Base-by-base conservation (phyloP, 2,113 vertebrate species). In the Hepsetus odoe region DNA sequence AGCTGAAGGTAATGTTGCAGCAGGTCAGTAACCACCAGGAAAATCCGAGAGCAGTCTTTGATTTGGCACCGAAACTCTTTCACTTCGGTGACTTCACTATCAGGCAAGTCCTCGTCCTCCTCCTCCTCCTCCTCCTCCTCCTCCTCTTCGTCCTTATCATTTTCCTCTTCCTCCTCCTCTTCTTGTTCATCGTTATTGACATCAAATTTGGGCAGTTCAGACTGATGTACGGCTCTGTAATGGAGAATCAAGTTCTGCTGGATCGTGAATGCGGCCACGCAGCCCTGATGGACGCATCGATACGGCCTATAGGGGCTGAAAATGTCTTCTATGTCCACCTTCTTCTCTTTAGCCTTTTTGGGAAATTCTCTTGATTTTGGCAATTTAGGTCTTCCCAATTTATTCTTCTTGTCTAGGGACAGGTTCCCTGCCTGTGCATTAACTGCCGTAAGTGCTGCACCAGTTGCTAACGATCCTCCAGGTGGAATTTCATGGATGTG, bases 171-270 rank as follows among this genome's bases (percentile, higher is more conserved):
- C 0, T 81, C 91, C 51, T 96, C 95, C 13, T 95, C 93, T 81
- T 96, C 95, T 64, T 93, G 88, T 80, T 94, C 95, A 0, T 88
- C n/a, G 10, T 24, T 11, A 24, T 55, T 55, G 7, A 11, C 87
- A 83, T 94, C 91, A 86, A 97, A 91, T 1, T 92, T 92, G 18
- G 95, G 92, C 24, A 97, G 83, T 78, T 94, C 94, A 5, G 96
- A 96, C 77, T 97, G 98, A 83, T 99, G 97, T 51, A 99, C 94
- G 33, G 96, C 94, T 71, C 95, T 94, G 84, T 99, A 99, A 86
- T 99, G 97, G 65, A 99, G 96, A 83, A 99, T 99, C 46, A 98
- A 86, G 82, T 98, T 99, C 32, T 98, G 97, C 0, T 99, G 97
- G 84, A 98, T 96, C 0, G 97, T 97, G 81, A 99, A 99, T 20